These are phyloP conservation scores for Sphecodes monilicornis DNA, from an alignment of 2,888 invertebrate genomes.

Conservation along the genomic window DNA sequence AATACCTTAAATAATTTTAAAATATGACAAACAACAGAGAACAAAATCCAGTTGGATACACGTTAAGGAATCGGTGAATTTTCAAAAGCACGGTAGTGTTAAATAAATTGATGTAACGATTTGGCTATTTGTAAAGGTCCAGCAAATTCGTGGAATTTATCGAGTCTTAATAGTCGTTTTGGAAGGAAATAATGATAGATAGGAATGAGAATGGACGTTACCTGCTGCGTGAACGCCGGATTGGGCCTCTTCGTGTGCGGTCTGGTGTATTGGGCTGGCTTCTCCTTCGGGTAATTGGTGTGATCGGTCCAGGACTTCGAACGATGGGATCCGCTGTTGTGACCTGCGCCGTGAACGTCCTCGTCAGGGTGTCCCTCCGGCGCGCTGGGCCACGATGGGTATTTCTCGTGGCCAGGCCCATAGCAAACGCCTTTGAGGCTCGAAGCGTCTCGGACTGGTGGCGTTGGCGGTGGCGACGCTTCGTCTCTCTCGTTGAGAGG, in stretches of 20 bases:
- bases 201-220: slow-evolving; percentile 70
- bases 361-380: slow-evolving; percentile 86
- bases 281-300: slow-evolving; percentile 90
- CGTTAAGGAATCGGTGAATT: background rate
- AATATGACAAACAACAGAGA: too few relatives aligned
- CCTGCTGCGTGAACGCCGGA: slow-evolving; percentile 87
- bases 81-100: background rate
- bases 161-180: background rate
- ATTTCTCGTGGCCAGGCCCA: slow-evolving; percentile 90
- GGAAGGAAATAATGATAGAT: background rate
- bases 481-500: slow-evolving; percentile 84
- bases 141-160: background rate
- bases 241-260: slow-evolving; percentile 88
- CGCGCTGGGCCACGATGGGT: slow-evolving; percentile 90
- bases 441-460: slow-evolving; percentile 89
- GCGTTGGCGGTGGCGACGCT: slow-evolving; percentile 86
- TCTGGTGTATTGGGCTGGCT: slow-evolving; percentile 87
- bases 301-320: slow-evolving; percentile 91
- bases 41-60: background rate
- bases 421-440: slow-evolving; percentile 89
- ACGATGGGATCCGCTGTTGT: slow-evolving; percentile 87
- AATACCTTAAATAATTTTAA: too few relatives aligned
- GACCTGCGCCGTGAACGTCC: slow-evolving; percentile 76
- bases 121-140: background rate
- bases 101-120: background rate